These are phyloP conservation scores for Crypturellus undulatus DNA, from an alignment of 2,113 vertebrate species.

Conservation along the genomic window DNA sequence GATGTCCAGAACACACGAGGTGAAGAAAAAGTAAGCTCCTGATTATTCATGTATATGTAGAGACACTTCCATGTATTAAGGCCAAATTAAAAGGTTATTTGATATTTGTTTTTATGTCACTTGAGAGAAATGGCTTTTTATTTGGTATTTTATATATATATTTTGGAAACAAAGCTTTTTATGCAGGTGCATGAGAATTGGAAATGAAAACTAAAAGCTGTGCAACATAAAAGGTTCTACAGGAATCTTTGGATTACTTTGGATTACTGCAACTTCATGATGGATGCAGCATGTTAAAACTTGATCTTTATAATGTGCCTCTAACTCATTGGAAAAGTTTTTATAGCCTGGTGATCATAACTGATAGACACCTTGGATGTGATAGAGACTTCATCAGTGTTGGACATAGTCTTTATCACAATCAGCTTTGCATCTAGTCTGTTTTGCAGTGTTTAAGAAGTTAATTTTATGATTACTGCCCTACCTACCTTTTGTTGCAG, in stretches of 20 bases:
- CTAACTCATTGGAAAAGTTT: not conserved
- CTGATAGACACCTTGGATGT: not conserved
- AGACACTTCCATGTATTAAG: not conserved
- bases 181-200: not conserved
- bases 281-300: not conserved
- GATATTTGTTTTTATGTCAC: constrained; percentile 18
- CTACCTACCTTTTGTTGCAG: constrained; percentile 9
- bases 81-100: not conserved
- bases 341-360: not conserved
- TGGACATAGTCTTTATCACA: not conserved
- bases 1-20: not conserved
- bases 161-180: not conserved
- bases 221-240: not conserved
- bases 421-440: not conserved
- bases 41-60: not conserved
- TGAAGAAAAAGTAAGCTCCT: not conserved
- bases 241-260: not conserved
- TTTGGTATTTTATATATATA: not conserved
- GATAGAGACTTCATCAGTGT: not conserved
- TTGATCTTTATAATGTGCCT: not conserved
- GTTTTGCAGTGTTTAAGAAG: not conserved
- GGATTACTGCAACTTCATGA: not conserved
- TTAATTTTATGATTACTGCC: not conserved
- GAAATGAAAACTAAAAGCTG: not conserved
- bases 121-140: not conserved